phyloP scores from a whole-genome alignment of 2,113 vertebrate genomes.

The Scomber colias region DNA sequence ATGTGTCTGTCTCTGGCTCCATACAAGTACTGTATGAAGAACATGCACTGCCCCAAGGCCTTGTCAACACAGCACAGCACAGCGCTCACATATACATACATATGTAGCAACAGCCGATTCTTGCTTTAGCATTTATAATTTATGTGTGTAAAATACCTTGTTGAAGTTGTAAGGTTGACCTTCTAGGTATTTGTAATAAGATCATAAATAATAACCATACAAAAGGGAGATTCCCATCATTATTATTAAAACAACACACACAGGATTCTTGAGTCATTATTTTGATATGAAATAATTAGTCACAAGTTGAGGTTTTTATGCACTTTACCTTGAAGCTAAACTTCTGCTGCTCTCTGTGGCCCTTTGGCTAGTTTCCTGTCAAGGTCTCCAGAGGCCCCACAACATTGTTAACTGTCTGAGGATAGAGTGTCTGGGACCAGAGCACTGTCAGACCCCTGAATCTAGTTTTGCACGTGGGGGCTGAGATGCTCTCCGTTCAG shows the following conservation, averaged over 20 bases:
- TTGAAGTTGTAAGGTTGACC: conserved; percentile 86
- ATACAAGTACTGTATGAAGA: conserved; percentile 55
- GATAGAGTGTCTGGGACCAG: conserved; percentile 79
- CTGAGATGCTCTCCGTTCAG: conserved; percentile 57
- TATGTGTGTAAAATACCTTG: conserved; percentile 87
- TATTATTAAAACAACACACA: conserved; percentile 43
- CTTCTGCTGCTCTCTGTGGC: conserved; percentile 88
- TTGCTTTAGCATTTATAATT: conserved; percentile 84
- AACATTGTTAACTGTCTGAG: conserved; percentile 84
- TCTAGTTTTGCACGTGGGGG: conserved; percentile 59
- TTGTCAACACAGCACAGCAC: conserved; percentile 23
- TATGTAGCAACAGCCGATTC: conserved; percentile 54
- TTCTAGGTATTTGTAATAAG: conserved; percentile 86
- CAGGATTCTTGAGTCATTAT: conserved; percentile 30
- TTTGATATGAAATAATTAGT: conserved; percentile 86
- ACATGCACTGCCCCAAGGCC: conserved; percentile 69
- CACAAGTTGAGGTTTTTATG: conserved; percentile 89
- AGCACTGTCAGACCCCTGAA: conserved; percentile 55
- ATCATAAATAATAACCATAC: conserved; percentile 55
- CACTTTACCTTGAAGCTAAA: conserved; percentile 91
- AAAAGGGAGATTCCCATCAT: conserved; percentile 49
- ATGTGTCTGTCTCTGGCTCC: conserved; percentile 51
- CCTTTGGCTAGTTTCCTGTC: conserved; percentile 90
- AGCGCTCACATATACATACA: conserved; percentile 12
- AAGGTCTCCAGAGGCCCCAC: conserved; percentile 81